Evolutionary conservation across 2,797 vertebrate genomes (phyloP).

Genomic region (Hippopotamyrus pictus): DNA sequence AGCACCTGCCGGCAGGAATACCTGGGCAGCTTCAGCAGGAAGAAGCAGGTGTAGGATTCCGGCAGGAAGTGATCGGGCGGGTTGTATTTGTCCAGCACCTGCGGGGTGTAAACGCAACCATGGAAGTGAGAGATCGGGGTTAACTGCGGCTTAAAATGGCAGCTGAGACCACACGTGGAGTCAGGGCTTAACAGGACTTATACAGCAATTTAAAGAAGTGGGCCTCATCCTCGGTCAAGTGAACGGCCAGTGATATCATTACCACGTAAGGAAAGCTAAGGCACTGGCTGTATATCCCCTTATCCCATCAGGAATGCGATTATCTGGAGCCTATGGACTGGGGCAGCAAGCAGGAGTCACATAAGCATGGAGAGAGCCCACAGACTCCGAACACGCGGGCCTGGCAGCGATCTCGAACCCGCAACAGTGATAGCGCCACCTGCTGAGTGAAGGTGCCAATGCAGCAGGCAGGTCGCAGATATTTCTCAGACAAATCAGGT

Average conservation of each 20-base stretch:
- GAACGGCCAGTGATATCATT: neutral
- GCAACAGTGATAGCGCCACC: neutral
- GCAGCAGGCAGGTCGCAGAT: neutral
- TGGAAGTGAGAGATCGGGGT: neutral
- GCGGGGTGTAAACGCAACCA: neutral
- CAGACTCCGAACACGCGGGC: neutral
- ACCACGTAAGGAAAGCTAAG: neutral
- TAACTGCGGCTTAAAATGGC: neutral
- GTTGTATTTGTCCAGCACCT: conserved; percentile 98
- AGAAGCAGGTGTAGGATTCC: conserved; percentile 98
- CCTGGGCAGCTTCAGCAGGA: conserved; percentile 92
- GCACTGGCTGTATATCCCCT: neutral
- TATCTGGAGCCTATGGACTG: neutral
- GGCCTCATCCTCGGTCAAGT: neutral
- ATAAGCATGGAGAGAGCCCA: too few species aligned
- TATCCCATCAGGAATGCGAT: neutral
- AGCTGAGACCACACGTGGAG: neutral
- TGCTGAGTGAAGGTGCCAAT: neutral
- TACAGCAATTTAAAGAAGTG: neutral
- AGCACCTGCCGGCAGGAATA: conserved; percentile 95
- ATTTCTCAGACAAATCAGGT: neutral
- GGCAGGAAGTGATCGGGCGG: conserved; percentile 98
- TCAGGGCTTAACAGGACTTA: neutral
- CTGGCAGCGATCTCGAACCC: too few species aligned
- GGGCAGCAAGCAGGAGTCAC: neutral